Percentiles rank a stretch among this genome's conserved stretches.
Evolutionary conservation across 2,888 invertebrate species (phyloP).

Genomic region (Drosophila formosana): DNA sequence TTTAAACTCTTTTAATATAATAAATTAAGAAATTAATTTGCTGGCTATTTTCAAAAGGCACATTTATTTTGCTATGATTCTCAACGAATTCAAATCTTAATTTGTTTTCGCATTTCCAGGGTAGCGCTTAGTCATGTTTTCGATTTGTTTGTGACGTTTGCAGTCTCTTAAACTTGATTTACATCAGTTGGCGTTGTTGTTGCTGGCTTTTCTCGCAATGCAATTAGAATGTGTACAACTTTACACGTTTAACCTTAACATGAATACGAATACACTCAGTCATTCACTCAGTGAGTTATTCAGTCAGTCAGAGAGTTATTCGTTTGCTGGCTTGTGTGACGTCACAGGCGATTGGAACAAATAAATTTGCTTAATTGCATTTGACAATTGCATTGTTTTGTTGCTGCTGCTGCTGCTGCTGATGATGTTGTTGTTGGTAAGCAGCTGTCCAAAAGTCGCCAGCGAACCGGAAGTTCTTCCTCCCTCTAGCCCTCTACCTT

Average conservation of each 20-base stretch:
- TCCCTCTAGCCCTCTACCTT: conserved; percentile 10
- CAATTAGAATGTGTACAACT: conserved; percentile 57
- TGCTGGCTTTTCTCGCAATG: conserved; percentile 28
- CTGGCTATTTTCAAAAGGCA: no score
- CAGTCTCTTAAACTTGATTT: conserved; percentile 23
- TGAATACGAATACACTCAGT: conserved; percentile 59
- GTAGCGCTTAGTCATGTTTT: conserved; percentile 18
- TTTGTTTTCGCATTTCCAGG: conserved; percentile 1
- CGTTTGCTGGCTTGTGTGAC: conserved; percentile 26
- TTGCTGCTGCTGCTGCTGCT: conserved; percentile 22
- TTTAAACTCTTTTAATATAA: no score
- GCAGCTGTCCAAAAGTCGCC: conserved; percentile 50
- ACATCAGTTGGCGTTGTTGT: conserved; percentile 29
- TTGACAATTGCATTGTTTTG: conserved; percentile 44
- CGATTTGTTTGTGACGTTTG: neutral
- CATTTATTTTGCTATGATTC: neutral
- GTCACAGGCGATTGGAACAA: conserved; percentile 41
- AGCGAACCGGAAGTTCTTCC: conserved; percentile 49
- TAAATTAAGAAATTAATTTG: no score
- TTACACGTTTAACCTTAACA: conserved; percentile 74
- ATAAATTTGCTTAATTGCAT: conserved; percentile 59
- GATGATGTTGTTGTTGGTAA: conserved; percentile 31
- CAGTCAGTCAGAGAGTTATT: conserved; percentile 15
- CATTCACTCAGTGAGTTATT: conserved; percentile 5
- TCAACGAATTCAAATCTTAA: neutral